phyloP scores from a whole-genome alignment of 2,797 vertebrate genomes.

The Glyptemys insculpta region DNA sequence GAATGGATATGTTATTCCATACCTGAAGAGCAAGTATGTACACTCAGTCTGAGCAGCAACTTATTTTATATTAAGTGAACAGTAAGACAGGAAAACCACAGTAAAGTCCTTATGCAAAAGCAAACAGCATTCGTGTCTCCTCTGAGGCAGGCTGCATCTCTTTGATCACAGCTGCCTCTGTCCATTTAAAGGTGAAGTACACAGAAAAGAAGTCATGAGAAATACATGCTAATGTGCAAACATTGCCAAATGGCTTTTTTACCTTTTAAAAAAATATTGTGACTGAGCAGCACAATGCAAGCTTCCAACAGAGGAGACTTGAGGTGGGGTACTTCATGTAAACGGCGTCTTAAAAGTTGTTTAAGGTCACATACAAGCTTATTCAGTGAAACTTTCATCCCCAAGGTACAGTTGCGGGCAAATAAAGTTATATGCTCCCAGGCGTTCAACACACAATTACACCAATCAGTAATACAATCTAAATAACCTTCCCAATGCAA shows the following conservation, averaged over 20 bases:
- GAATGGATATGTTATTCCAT: background rate
- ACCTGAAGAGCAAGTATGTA: background rate
- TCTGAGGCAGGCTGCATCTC: background rate
- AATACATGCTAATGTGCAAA: background rate
- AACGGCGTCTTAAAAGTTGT: background rate
- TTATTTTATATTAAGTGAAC: background rate
- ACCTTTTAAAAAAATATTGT: background rate
- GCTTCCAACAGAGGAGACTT: background rate
- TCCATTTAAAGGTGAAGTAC: background rate
- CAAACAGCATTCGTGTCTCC: background rate
- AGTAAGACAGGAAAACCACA: background rate
- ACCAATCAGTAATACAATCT: background rate
- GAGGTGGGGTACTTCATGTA: background rate
- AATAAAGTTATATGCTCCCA: conserved; percentile 28
- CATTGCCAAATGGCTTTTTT: background rate
- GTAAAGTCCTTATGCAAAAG: background rate
- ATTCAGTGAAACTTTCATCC: conserved; percentile 59
- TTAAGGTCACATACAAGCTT: conserved; percentile 4
- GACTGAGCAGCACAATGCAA: background rate
- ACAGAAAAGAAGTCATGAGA: background rate
- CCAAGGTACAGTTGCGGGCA: conserved; percentile 8
- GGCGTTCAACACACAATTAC: background rate
- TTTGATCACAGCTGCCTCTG: background rate
- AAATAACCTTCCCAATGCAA: conserved; percentile 28
- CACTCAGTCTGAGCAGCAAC: accelerated